A percentile compares a stretch with the other conserved stretches of the same genome.
These are phyloP conservation scores for Plagodis dolabraria DNA, from an alignment of 2,888 invertebrate genomes.

Conservation along the genomic window DNA sequence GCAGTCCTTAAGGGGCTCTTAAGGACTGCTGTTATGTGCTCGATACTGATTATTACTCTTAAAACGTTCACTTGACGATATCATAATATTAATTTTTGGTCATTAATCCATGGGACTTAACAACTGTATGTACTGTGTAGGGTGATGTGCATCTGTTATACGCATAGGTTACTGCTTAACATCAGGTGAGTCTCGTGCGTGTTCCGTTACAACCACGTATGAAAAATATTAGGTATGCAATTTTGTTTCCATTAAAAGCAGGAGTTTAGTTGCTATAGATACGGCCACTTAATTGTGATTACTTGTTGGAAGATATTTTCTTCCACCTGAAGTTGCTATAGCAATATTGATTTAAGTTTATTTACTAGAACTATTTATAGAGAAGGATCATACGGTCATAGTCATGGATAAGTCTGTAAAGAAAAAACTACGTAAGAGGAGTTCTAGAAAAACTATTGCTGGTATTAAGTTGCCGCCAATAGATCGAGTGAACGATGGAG, in stretches of 20 bases:
- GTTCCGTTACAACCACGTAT: constrained; percentile 5
- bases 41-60: no score
- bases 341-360: constrained; percentile 57
- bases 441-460: constrained; percentile 56
- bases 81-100: no score
- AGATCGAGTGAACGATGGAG: constrained; percentile 50
- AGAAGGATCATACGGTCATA: constrained; percentile 7
- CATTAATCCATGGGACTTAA: no score
- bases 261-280: no score
- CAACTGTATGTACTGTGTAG: no score
- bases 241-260: not conserved
- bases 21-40: no score
- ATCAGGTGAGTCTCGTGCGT: no score
- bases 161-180: no score
- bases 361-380: constrained; percentile 2
- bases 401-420: constrained; percentile 41
- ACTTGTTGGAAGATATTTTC: not conserved
- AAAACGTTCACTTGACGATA: no score
- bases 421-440: constrained; percentile 54
- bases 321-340: constrained; percentile 54
- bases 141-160: no score
- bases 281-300: no score
- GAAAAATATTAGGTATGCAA: constrained; percentile 5
- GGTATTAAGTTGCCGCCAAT: constrained; percentile 74
- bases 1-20: no score